Percentiles rank a stretch among this genome's conserved stretches.
Conservation (phyloP, 2,888 invertebrate species). For the Caenorhabditis sp. region DNA sequence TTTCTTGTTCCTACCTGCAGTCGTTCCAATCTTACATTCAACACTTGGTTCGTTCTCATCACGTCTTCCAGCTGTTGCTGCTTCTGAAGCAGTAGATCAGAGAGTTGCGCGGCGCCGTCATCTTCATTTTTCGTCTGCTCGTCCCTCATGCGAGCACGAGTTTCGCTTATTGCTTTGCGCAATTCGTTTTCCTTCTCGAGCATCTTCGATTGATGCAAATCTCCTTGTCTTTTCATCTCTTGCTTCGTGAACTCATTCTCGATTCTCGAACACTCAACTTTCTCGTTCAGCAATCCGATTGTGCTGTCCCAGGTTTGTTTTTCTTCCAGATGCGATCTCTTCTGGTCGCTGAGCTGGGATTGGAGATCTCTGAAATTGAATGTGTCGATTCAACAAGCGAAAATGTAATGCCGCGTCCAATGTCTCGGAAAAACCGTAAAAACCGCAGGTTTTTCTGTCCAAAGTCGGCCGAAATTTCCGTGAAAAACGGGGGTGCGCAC, state of each 20-base stretch:
- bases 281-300: slow-evolving; percentile 60
- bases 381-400: no score
- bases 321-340: slow-evolving; percentile 54
- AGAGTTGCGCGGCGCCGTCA: slow-evolving; percentile 41
- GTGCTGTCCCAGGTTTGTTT: slow-evolving; percentile 61
- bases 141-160: slow-evolving; percentile 43
- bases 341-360: slow-evolving; percentile 46
- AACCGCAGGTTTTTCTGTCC: no score
- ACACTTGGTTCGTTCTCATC: slow-evolving; percentile 89
- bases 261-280: slow-evolving; percentile 65
- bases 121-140: slow-evolving; percentile 51
- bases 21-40: slow-evolving; percentile 88
- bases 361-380: slow-evolving; percentile 53
- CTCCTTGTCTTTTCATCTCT: slow-evolving; percentile 63
- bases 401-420: no score
- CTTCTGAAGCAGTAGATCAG: slow-evolving; percentile 85
- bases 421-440: no score
- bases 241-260: slow-evolving; percentile 65
- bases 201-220: slow-evolving; percentile 52
- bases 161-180: slow-evolving; percentile 70
- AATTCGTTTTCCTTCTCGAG: slow-evolving; percentile 62
- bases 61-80: slow-evolving; percentile 89
- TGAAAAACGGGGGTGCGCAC: no score
- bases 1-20: slow-evolving; percentile 44
- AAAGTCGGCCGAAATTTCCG: no score